Evolutionary conservation across 2,113 vertebrate species (phyloP).

Genomic region (Tetrao urogallus): DNA sequence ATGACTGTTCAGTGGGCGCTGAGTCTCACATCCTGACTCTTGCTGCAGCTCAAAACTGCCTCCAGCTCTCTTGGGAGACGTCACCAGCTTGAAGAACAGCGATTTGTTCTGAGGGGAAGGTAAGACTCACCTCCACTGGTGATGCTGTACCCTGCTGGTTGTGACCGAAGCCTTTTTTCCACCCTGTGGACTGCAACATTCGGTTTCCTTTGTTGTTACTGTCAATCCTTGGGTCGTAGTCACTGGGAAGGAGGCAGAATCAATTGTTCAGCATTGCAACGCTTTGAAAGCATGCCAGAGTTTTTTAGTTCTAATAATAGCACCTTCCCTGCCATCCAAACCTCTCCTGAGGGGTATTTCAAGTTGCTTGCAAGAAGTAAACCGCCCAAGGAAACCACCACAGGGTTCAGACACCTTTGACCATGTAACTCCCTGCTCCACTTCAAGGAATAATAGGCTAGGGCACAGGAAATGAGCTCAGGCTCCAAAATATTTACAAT

Average conservation of each 20-base stretch:
- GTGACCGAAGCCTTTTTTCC: conserved; percentile 78
- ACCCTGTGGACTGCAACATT: conserved; percentile 70
- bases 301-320: not conserved
- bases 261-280: not conserved
- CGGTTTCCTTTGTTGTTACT: conserved; percentile 77
- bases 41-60: not conserved
- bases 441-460: not conserved
- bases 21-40: not conserved
- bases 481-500: conserved; percentile 32
- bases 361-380: not conserved
- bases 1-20: fast-evolving
- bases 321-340: not conserved
- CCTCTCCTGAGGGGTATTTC: not conserved
- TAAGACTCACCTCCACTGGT: conserved; percentile 75
- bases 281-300: not conserved
- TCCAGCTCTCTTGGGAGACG: not conserved
- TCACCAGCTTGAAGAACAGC: not conserved
- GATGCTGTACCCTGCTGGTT: conserved; percentile 77
- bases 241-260: conserved; percentile 69
- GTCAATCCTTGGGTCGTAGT: conserved; percentile 72
- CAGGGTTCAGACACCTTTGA: not conserved
- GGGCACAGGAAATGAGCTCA: conserved; percentile 28
- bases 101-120: not conserved
- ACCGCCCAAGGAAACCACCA: not conserved
- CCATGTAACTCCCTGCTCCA: not conserved